A percentile compares a stretch with the other conserved stretches of the same genome.
These are phyloP conservation scores for Agelaius tricolor DNA, from an alignment of 2,113 vertebrate species.

Conservation along the genomic window DNA sequence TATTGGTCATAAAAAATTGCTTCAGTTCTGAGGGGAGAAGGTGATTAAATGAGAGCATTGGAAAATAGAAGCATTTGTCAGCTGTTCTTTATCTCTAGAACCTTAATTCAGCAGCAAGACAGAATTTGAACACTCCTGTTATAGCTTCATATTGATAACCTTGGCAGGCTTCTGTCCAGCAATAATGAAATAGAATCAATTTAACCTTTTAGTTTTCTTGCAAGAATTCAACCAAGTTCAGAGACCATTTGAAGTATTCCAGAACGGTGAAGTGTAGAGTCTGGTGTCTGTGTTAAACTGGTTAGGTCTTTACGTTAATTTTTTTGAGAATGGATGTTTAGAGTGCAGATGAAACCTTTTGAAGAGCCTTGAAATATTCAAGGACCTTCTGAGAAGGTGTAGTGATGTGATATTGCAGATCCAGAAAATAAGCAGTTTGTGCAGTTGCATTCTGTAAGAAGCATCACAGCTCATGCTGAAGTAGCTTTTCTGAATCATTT, in stretches of 20 bases:
- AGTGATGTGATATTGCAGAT: not conserved
- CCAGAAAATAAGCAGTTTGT: not conserved
- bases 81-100: not conserved
- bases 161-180: not conserved
- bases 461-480: not conserved
- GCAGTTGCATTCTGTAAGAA: not conserved
- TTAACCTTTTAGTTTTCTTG: not conserved
- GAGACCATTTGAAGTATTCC: not conserved
- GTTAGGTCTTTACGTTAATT: not conserved
- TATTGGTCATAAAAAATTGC: not conserved
- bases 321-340: not conserved
- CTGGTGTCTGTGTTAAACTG: not conserved
- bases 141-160: not conserved
- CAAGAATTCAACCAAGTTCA: not conserved
- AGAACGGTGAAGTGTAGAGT: not conserved
- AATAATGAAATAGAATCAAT: not conserved
- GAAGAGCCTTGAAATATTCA: not conserved
- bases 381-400: not conserved
- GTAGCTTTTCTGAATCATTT: not conserved
- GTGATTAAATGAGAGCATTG: not conserved
- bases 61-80: not conserved
- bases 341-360: not conserved
- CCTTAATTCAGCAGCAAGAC: not conserved
- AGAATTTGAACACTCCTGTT: not conserved
- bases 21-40: not conserved